A percentile compares a stretch with the other conserved stretches of the same genome.
These are phyloP conservation scores for Aphidius ervi DNA, from an alignment of 1,140 invertebrate species.

Conservation along the genomic window DNA sequence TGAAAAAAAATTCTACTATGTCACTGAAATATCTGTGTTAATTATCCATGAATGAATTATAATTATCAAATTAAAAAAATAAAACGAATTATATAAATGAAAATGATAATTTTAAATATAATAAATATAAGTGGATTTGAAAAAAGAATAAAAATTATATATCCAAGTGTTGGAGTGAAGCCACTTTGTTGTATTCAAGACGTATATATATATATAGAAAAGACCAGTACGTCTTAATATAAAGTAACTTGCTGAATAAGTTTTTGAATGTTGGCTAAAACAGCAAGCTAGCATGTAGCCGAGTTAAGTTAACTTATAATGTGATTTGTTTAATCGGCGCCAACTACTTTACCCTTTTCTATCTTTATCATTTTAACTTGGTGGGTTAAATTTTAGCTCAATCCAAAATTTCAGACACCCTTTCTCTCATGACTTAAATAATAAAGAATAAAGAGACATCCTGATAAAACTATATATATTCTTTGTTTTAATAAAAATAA, in stretches of 20 bases:
- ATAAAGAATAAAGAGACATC: too few species aligned
- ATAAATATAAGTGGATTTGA: neutral
- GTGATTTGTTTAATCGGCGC: conserved; percentile 54
- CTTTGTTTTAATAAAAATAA: neutral
- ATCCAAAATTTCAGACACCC: too few species aligned
- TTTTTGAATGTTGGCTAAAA: conserved; percentile 24
- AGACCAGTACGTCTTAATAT: conserved; percentile 51
- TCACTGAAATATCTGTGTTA: conserved; percentile 20
- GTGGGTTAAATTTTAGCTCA: too few species aligned
- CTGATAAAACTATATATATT: neutral
- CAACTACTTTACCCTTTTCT: conserved; percentile 45
- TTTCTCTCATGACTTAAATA: too few species aligned
- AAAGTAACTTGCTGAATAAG: conserved; percentile 42
- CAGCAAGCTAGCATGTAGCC: conserved; percentile 25
- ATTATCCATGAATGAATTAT: conserved; percentile 31
- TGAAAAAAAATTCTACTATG: conserved; percentile 3
- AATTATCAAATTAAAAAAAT: neutral
- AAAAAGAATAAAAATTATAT: conserved; percentile 43
- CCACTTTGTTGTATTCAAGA: conserved; percentile 47
- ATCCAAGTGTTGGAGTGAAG: conserved; percentile 21
- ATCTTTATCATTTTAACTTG: conserved; percentile 14
- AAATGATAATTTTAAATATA: neutral
- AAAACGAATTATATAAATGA: too few species aligned
- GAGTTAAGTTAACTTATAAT: conserved; percentile 48
- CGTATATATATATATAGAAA: conserved; percentile 40